Conservation (phyloP, 2,113 vertebrate genomes). For the Amphiprion ocellaris region DNA sequence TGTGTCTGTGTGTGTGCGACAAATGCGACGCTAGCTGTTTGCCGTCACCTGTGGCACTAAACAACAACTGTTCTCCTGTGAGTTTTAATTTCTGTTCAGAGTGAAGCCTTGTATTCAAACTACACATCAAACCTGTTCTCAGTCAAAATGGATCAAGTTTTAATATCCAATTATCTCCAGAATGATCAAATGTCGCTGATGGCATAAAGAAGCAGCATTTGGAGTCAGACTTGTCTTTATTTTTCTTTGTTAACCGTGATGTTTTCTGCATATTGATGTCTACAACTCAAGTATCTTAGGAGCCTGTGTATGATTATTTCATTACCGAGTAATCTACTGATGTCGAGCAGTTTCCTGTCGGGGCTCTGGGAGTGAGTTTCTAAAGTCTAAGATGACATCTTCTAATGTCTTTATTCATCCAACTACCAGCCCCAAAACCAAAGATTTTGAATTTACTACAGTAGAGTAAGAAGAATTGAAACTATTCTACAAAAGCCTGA, state of each 20-base stretch:
- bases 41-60: conserved; percentile 47
- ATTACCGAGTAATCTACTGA: no score
- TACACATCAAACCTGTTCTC: not conserved
- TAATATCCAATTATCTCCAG: not conserved
- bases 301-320: conserved; percentile 2
- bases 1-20: not conserved
- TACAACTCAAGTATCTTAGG: no score
- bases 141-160: not conserved
- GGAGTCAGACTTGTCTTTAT: no score
- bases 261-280: no score
- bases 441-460: no score
- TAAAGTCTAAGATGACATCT: not conserved
- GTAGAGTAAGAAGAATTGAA: no score
- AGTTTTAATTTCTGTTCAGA: conserved; percentile 24
- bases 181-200: not conserved
- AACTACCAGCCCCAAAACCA: no score
- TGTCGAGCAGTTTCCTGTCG: not conserved
- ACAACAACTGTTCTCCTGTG: not conserved
- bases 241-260: no score
- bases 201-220: no score
- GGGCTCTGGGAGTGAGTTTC: no score
- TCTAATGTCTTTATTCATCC: no score
- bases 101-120: conserved; percentile 7
- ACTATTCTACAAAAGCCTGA: no score
- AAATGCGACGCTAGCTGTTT: conserved; percentile 13